Evolutionary conservation across 2,888 invertebrate genomes (phyloP), one percentile per base, ranked within the genome.

Genomic region (Lasioglossum villosulum): DNA sequence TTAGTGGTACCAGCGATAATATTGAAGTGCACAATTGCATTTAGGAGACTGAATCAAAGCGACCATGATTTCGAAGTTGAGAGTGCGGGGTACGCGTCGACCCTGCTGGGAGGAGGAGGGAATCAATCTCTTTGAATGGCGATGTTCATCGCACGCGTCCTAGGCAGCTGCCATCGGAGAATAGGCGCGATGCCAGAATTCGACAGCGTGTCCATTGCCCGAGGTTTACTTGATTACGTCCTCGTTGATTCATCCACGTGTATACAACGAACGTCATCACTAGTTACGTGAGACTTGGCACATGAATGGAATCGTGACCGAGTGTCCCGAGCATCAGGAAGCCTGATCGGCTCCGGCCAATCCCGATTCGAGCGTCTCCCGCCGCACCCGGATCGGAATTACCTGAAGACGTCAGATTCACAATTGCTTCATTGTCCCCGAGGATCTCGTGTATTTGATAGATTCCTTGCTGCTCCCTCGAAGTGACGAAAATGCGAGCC

Each of bases 211-310:
- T 83, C 86, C 88, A 79, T 88, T 85, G 84, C 88, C 85, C 83
- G 80, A 78, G 80, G 83, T 74, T 73, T 73, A 63, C 78, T 80
- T 79, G 84, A 90, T 89, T 85, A 86, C 80, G 84, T 73, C 75
- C 78, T 70, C 82, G 84, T 88, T 82, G 84, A 88, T 86, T 86
- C 86, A 86, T 88, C 79, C 86, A 71, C 75, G 76, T 75, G 78
- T 82, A 86, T 76, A 78, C 84, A 88, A 83, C 84, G 77, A 82
- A 86, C 79, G 89, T 86, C 89, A 88, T 82, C 83, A 82, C 82
- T 84, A 82, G 90, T 90, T 87, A 87, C 84, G 84, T 83, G 77
- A 83, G 86, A 71, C 83, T 82, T 90, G 83, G 80, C 83, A 76
- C 84, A 68, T 86, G 90, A 89, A 90, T 90, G 75, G 88, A 80